Base-by-base conservation (phyloP, 2,888 invertebrate genomes). In the Elegia similella region DNA sequence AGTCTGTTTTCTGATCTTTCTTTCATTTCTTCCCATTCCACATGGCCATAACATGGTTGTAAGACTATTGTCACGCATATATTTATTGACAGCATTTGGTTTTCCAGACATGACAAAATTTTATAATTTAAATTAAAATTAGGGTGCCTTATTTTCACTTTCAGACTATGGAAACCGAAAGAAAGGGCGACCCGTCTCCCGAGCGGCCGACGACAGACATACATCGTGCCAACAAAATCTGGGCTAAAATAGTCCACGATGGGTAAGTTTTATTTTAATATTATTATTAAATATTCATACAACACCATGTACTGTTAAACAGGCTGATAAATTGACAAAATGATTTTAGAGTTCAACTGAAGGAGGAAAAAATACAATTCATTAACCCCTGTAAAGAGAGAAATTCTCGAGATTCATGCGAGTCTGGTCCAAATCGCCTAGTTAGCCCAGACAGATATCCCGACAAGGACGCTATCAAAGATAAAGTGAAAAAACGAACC, bases 281-380 rank as follows among this genome's bases (percentile, higher is more conserved):
- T 23, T 23, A 23, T 23, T 3, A 23, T 23, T 3, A 5, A 23
- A 23, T 38, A 38, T 38, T 5, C 38, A 38, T 12, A 12, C 10
- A n/a, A 38, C 34, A 34, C 0, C 8, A 8, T 12, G 10, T 34
- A 10, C 34, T 3, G 10, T 3, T 10, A 34, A 10, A 23, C 23
- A 23, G 2, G 23, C 23, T 23, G 23, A 23, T 23, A 23, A 23
- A 23, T n/a, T n/a, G n/a, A n/a, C n/a, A 44, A 12, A 16, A 10
- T 17, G 17, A 16, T 16, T 50, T 8, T n/a, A 50, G 50, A 38
- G 10, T 50, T 15, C 50, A 32, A 15, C 34, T 38, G 34, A 50
- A 17, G 17, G 50, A 32, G 16, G 50, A 50, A 3, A 50, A 50
- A 38, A 50, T 50, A 38, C 34, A 50, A 50, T 50, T 50, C 17